Evolutionary conservation across 1,140 invertebrate genomes (phyloP).

Genomic region (Odontomachus brunneus): DNA sequence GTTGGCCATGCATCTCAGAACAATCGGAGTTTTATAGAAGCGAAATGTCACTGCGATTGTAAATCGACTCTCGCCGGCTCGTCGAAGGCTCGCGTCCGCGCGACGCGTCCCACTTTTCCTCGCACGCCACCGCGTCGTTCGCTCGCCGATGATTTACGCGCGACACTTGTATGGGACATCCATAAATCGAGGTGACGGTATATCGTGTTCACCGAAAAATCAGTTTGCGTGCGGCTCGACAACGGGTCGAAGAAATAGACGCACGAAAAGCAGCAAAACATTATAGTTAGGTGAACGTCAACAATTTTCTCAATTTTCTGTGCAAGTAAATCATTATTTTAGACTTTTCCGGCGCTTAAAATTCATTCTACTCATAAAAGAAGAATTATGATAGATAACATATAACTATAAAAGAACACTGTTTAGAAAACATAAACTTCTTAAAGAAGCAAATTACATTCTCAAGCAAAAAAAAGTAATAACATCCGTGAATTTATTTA

Average conservation of each 20-base stretch:
- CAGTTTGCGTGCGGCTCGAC: background rate
- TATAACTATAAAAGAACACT: too few relatives aligned
- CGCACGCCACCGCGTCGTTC: background rate
- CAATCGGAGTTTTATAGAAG: conserved; percentile 47
- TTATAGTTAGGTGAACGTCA: background rate
- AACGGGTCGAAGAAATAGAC: background rate
- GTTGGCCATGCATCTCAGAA: conserved; percentile 23
- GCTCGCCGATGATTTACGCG: conserved; percentile 53
- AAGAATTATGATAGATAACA: background rate
- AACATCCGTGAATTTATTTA: too few relatives aligned
- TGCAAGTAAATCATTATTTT: background rate
- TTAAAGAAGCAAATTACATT: too few relatives aligned
- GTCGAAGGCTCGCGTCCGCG: conserved; percentile 13
- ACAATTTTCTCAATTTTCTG: background rate
- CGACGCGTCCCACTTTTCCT: conserved; percentile 53
- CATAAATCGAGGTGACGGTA: conserved; percentile 49
- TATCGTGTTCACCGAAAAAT: conserved; percentile 40
- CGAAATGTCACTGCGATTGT: conserved; percentile 53
- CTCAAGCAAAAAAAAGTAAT: too few relatives aligned
- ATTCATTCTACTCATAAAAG: background rate
- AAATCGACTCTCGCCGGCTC: conserved; percentile 55
- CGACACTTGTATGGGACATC: conserved; percentile 48
- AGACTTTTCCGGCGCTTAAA: background rate
- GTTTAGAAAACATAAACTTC: background rate
- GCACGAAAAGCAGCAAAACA: background rate